These are phyloP conservation scores for Philopedon plagiatum DNA, from an alignment of 2,888 invertebrate species.

Conservation along the genomic window DNA sequence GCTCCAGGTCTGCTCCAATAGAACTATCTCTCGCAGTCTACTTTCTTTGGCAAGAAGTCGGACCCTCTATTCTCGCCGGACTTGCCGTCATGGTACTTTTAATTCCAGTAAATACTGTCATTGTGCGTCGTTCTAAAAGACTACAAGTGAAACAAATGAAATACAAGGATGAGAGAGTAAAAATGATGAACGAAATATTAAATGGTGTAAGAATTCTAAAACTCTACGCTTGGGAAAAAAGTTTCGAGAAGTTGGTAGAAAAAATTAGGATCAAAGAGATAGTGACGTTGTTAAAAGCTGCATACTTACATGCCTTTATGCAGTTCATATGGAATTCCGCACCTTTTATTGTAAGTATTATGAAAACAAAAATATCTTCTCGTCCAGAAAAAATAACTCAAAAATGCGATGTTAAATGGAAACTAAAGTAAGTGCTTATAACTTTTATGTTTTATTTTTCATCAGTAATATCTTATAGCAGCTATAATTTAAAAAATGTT, in stretches of 20 bases:
- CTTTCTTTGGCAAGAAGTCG: conserved; percentile 70
- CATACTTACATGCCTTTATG: conserved; percentile 71
- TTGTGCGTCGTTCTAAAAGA: conserved; percentile 69
- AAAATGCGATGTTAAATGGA: no score
- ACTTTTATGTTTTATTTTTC: no score
- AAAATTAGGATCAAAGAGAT: conserved; percentile 74
- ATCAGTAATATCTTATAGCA: no score
- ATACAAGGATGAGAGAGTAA: conserved; percentile 72
- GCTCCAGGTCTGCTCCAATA: conserved; percentile 66
- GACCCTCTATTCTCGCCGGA: conserved; percentile 75
- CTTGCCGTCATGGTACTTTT: conserved; percentile 70
- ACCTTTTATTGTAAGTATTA: conserved; percentile 74
- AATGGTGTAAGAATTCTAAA: conserved; percentile 75
- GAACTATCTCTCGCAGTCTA: conserved; percentile 72
- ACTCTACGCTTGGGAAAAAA: conserved; percentile 76
- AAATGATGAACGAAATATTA: conserved; percentile 73
- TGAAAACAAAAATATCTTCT: no score
- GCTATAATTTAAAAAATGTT: no score
- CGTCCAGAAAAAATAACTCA: no score
- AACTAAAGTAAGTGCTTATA: no score
- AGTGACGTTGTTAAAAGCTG: conserved; percentile 71
- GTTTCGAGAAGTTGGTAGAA: conserved; percentile 72
- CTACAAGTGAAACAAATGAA: conserved; percentile 70
- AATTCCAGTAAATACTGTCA: conserved; percentile 70
- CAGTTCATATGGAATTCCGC: conserved; percentile 75